Evolutionary conservation across 2,113 vertebrate species (phyloP), one percentile per base, ranked within the genome.

Genomic region (Herpailurus yagouaroundi): DNA sequence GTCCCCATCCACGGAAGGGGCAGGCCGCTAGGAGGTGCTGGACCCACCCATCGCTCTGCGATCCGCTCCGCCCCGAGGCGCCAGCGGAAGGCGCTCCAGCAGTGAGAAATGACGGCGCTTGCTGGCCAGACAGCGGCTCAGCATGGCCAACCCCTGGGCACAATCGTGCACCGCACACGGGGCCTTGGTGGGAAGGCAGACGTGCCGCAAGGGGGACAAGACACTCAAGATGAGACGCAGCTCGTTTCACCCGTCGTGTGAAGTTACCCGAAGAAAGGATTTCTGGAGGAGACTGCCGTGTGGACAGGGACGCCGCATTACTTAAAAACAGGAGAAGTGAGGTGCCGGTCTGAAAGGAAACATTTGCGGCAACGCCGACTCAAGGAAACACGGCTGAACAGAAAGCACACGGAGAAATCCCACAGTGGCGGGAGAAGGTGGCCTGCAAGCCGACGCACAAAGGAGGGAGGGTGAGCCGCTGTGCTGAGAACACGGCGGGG

Each of bases 381-480:
- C 27, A 63, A 31, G 73, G 15, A 84, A 64, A 16, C 15, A 71
- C 63, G 25, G 7, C 23, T 33, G 13, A 25, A 11, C 50, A 16
- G 36, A 55, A 55, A n/a, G 64, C 23, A 79, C 13, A 57, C 0
- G 18, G 73, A 38, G n/a, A 77, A 38, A 52, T 10, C 36, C 33
- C 63, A 16, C 0, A 29, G 55, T 1, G 8, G n/a, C 7, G 15
- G 9, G 18, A 38, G 23, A 41, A 48, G 10, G 10, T 7, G 36
- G 29, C 73, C 73, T 29, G 41, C 8, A 41, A 9, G 73, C 13
- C 0, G 14, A 15, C 7, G 2, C 13, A 16, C 25, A 0, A 0
- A 6, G 74, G 7, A 1, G 3, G 13, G 25, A 60, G 57, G 27
- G 18, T 21, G 19, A 36, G n/a, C 18, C 3, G 1, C 73, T 76